Evolutionary conservation across 2,888 invertebrate genomes (phyloP), one percentile per base, ranked within the genome.

Genomic region (Ormyrus pomaceus): DNA sequence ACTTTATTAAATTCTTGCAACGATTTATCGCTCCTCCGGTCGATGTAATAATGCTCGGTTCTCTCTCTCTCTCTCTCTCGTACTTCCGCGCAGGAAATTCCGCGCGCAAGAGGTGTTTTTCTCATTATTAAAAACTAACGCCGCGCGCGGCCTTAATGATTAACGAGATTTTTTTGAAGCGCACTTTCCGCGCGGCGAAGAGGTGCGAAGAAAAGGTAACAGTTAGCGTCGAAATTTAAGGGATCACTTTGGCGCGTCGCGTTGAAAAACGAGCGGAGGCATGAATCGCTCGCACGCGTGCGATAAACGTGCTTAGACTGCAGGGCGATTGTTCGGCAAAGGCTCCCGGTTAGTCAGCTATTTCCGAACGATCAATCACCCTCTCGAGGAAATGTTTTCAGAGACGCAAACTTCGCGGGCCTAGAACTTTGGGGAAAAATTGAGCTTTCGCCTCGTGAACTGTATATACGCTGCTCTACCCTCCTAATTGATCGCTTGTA

Each of bases 321-420:
- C 73, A 48, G 48, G 73, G 19, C 10, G 51, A 51, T 55, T 11
- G 46, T 73, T 64, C 45, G 64, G 13, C 51, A 50, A n/a, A n/a
- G 55, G 48, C 9, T 5, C 72, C 68, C 61, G 73, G 84, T 84
- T 85, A 85, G 83, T 85, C 84, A 84, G 85, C 84, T 77, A 73
- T 82, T 85, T 83, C 82, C 83, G 68, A 70, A 81, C 80, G 78
- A 85, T 85, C 84, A 84, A 85, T 85, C 84, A 84, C 79, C 66
- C 72, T 53, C 66, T 71, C 74, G 74, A 51, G 59, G 76, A 62
- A 61, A 62, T 55, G 68, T 69, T 69, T 69, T 76, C 56, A 53
- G 68, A 61, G 59, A 61, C 71, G 61, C 70, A 9, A 4, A 34
- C 34, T 45, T 6, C 9, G 55, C 6, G 55, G n/a, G 45, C 46